These are phyloP conservation scores for Nestor notabilis DNA, from an alignment of 2,113 vertebrate species.

Conservation along the genomic window DNA sequence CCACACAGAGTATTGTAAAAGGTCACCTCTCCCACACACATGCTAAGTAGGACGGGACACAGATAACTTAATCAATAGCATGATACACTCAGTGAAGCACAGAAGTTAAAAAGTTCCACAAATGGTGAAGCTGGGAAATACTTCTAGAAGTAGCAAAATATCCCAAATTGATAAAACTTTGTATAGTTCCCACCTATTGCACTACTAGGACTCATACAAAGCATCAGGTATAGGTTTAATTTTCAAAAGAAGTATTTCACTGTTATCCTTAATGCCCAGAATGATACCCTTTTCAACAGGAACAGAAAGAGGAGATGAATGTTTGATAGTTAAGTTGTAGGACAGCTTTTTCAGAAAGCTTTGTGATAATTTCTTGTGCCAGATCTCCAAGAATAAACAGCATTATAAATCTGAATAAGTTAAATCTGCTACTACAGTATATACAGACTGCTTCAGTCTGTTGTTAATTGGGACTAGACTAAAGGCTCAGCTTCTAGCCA, in stretches of 20 bases:
- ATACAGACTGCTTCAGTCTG: constrained; percentile 47
- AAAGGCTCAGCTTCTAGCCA: constrained; percentile 58
- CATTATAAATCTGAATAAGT: constrained; percentile 64
- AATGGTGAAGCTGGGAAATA: background rate
- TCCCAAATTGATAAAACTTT: background rate
- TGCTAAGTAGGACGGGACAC: background rate
- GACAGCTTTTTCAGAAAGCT: background rate
- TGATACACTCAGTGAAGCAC: accelerated
- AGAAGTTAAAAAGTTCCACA: background rate
- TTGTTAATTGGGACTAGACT: constrained; percentile 41
- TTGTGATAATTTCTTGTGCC: constrained; percentile 14
- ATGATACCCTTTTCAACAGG: background rate
- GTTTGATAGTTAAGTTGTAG: background rate
- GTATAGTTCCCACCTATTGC: background rate
- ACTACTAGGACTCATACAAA: background rate
- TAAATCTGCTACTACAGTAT: constrained; percentile 63
- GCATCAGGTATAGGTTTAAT: background rate
- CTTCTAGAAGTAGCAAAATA: background rate
- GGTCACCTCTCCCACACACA: background rate
- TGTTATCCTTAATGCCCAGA: constrained; percentile 30
- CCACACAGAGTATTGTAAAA: background rate
- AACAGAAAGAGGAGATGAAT: constrained; percentile 13
- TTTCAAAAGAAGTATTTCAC: background rate
- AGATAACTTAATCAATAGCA: background rate
- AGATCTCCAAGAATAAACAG: constrained; percentile 64